Percentiles rank a stretch among this genome's conserved stretches.
Evolutionary conservation across 1,140 invertebrate species (phyloP).

Genomic region (Hormaphis cornu): DNA sequence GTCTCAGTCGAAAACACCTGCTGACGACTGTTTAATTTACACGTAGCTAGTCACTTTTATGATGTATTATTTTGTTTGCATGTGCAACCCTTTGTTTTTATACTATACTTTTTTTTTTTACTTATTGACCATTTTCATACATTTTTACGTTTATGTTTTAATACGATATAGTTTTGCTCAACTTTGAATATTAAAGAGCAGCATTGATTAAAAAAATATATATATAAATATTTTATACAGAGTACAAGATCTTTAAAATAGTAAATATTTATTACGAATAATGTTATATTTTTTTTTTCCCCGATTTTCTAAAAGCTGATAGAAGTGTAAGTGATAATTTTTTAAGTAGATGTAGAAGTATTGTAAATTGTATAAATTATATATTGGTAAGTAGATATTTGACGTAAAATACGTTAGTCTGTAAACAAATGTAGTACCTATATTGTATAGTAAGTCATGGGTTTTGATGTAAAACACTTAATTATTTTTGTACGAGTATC

Average conservation of each 20-base stretch:
- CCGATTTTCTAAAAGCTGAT: no score
- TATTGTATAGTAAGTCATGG: no score
- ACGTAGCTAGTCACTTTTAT: slow-evolving; percentile 22
- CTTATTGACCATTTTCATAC: neutral
- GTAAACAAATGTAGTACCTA: no score
- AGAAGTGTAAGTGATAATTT: no score
- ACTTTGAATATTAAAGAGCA: neutral
- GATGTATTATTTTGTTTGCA: slow-evolving; percentile 20
- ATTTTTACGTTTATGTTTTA: neutral
- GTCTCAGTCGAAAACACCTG: neutral
- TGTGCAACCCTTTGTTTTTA: neutral
- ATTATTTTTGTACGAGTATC: no score
- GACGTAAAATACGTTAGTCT: no score
- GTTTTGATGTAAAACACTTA: no score
- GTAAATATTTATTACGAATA: slow-evolving; percentile 4
- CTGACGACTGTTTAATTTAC: neutral
- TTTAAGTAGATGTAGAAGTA: no score
- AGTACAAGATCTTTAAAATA: neutral
- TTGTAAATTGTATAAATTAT: no score
- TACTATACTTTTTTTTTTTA: neutral
- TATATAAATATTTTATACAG: neutral
- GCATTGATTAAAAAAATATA: neutral
- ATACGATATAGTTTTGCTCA: neutral
- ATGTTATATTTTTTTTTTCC: no score
- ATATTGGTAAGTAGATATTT: no score